These are phyloP conservation scores for Tursiops truncatus DNA, from an alignment of 2,113 vertebrate species.

Conservation along the genomic window DNA sequence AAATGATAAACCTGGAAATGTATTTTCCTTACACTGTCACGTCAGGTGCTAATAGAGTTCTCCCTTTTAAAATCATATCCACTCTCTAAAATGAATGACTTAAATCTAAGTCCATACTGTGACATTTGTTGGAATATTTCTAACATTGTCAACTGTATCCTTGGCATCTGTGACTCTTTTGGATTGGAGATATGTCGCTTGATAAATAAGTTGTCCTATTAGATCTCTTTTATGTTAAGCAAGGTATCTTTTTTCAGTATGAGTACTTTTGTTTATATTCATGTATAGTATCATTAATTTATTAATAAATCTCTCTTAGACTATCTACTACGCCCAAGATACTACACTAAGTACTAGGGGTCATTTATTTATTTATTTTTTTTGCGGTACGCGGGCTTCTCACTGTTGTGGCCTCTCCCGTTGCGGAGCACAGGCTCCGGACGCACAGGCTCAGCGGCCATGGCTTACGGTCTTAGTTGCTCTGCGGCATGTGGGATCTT, in stretches of 20 bases:
- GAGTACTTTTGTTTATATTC: neutral
- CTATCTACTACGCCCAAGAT: neutral
- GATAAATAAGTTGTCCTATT: neutral
- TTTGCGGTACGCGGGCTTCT: no score
- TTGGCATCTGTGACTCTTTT: neutral
- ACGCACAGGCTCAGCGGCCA: no score
- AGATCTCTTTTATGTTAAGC: neutral
- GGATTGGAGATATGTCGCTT: neutral
- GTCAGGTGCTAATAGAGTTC: neutral
- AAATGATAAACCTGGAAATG: conserved; percentile 46
- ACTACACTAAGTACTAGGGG: neutral
- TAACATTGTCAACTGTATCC: neutral
- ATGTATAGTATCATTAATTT: neutral
- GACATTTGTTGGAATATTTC: neutral
- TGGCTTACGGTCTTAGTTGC: no score
- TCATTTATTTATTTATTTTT: neutral
- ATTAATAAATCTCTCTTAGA: neutral
- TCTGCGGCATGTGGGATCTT: no score
- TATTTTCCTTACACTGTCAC: conserved; percentile 21
- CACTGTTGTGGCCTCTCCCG: no score
- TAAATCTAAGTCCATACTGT: neutral
- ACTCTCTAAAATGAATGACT: neutral
- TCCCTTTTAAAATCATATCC: neutral
- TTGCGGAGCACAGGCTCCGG: no score
- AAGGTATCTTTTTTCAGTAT: neutral